Evolutionary conservation across 2,113 vertebrate genomes (phyloP), one percentile per base, ranked within the genome.

Genomic region (Mastomys natalensis): DNA sequence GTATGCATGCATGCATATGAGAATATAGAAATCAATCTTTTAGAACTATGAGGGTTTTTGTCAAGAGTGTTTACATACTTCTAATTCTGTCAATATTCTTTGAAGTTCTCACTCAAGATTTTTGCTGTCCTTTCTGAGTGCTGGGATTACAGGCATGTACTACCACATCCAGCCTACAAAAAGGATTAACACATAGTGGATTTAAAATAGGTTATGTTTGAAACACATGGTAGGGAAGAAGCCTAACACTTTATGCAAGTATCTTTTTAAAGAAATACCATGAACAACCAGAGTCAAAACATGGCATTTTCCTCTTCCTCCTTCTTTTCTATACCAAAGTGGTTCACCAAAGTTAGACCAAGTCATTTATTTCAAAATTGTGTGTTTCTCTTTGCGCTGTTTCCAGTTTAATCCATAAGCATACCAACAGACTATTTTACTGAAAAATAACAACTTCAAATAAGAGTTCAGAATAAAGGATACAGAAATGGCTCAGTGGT

Each of bases 321-420:
- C 17, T 10, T 24, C 26, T 70, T 60, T 34, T 68, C 34, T 82
- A 10, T 11, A 91, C 22, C 58, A 88, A 76, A 60, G 15, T 76
- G 40, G 60, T 13, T 92, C 89, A 92, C 51, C 43, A 89, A 82
- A 92, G 16, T 77, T 45, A 84, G 89, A 62, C 31, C 29, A 92
- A 87, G 11, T 84, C 40, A 77, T 85, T 45, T 85, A 64, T 31
- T 80, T 85, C 51, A 62, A 87, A 84, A 78, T 10, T 37, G 48
- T 78, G 43, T 51, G 31, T 80, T 9, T 77, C 45, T 78, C 7
- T 34, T 45, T 78, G 48, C 22, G 70, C 15, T 89, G 43, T 64
- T 92, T 92, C 43, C 34, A 92, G 10, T 62, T 43, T 89, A 92
- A 85, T 77, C 76, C 70, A 96, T 45, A 66, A 96, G 37, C 51